phyloP scores from a whole-genome alignment of 2,797 vertebrate species.

The Morus bassanus region DNA sequence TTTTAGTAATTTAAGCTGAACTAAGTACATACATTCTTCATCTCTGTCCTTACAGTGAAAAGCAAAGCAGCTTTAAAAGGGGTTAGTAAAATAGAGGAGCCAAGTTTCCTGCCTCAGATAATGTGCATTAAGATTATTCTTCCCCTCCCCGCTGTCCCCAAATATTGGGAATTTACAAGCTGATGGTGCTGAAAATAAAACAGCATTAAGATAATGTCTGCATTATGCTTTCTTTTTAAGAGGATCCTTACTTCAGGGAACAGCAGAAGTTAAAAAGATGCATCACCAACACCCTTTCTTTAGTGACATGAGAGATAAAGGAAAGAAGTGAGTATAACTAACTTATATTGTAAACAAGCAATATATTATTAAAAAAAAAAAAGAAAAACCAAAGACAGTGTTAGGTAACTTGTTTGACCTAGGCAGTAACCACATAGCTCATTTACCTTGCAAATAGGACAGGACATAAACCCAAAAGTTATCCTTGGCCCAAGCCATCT shows the following conservation, averaged over 20 bases:
- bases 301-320: neutral
- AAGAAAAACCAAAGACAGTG: neutral
- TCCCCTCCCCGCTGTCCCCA: neutral
- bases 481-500: slow-evolving; percentile 98
- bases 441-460: slow-evolving; percentile 97
- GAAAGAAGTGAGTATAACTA: neutral
- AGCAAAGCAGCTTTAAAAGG: neutral
- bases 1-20: neutral
- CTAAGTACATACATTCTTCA: neutral
- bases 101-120: neutral
- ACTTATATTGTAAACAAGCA: neutral
- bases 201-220: neutral
- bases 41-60: neutral
- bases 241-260: neutral
- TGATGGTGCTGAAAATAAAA: neutral
- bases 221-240: neutral
- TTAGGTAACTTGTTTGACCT: neutral
- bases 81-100: neutral
- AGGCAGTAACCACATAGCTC: neutral
- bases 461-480: slow-evolving; percentile 98
- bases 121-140: neutral
- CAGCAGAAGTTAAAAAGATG: neutral
- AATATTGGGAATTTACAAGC: neutral
- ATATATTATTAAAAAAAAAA: neutral
- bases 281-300: neutral